Evolutionary conservation across 2,113 vertebrate genomes (phyloP).

Genomic region (Apodemus speciosus): DNA sequence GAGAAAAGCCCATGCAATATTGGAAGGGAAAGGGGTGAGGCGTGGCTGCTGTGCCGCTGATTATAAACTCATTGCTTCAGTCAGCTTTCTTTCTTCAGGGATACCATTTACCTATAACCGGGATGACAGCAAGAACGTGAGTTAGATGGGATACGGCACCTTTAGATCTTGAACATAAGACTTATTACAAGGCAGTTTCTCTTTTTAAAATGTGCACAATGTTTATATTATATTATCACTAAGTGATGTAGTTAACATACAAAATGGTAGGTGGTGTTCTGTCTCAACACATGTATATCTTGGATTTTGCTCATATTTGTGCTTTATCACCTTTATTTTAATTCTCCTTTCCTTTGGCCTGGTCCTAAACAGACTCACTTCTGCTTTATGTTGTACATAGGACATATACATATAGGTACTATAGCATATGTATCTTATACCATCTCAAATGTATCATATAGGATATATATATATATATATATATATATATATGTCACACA

Average conservation of each 20-base stretch:
- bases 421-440: not conserved
- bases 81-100: slow-evolving; percentile 98
- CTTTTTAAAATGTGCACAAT: not conserved
- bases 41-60: slow-evolving; percentile 37
- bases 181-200: not conserved
- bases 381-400: not conserved
- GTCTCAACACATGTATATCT: too few species aligned
- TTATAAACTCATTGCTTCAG: slow-evolving; percentile 95
- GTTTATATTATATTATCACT: not conserved
- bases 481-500: too few species aligned
- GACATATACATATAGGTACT: too few species aligned
- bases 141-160: not conserved
- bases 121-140: slow-evolving; percentile 25
- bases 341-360: not conserved
- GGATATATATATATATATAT: too few species aligned
- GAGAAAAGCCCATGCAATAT: slow-evolving; percentile 82
- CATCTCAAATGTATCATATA: too few species aligned
- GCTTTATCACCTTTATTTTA: not conserved
- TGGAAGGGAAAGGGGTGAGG: slow-evolving; percentile 59
- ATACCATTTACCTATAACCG: slow-evolving; percentile 97
- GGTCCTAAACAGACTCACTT: not conserved
- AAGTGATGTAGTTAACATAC: not conserved
- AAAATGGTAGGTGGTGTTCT: not conserved
- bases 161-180: not conserved
- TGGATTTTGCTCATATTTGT: too few species aligned